phyloP scores from a whole-genome alignment of 2,113 vertebrate genomes.

The Electrona antarctica region DNA sequence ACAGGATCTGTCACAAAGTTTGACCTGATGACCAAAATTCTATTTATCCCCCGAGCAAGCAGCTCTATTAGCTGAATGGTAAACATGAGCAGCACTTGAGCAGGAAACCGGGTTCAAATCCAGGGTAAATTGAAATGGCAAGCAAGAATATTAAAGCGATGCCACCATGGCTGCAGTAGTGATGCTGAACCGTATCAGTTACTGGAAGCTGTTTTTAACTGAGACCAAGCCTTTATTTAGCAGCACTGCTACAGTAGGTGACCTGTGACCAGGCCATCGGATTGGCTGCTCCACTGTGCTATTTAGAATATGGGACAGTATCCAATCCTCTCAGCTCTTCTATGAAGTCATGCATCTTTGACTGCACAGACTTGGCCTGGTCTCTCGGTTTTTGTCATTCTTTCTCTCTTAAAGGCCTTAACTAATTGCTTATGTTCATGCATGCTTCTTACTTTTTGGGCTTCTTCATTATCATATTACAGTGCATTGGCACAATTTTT shows the following conservation, averaged over 20 bases:
- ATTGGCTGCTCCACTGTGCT: constrained; percentile 31
- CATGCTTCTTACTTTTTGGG: too few relatives aligned
- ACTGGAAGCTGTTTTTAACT: constrained; percentile 52
- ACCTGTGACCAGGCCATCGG: constrained; percentile 39
- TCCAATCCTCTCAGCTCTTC: constrained; percentile 15
- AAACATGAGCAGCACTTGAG: too few relatives aligned
- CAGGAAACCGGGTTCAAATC: too few relatives aligned
- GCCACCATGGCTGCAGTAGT: constrained; percentile 8
- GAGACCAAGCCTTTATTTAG: constrained; percentile 34
- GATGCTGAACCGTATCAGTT: constrained; percentile 39
- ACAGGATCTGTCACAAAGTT: too few relatives aligned
- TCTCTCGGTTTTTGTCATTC: neutral
- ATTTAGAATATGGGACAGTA: constrained; percentile 43
- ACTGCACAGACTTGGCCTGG: neutral
- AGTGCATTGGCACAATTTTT: too few relatives aligned
- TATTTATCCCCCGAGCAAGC: too few relatives aligned
- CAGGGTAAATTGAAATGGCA: neutral
- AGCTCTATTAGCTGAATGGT: too few relatives aligned
- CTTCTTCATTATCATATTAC: too few relatives aligned
- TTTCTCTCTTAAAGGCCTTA: too few relatives aligned
- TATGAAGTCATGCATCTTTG: constrained; percentile 7
- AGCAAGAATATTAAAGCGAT: constrained; percentile 2
- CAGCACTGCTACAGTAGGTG: constrained; percentile 25
- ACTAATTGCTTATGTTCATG: too few relatives aligned
- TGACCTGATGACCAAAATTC: too few relatives aligned